Evolutionary conservation across 2,888 invertebrate genomes (phyloP).

Genomic region (Adelognathus sp.): DNA sequence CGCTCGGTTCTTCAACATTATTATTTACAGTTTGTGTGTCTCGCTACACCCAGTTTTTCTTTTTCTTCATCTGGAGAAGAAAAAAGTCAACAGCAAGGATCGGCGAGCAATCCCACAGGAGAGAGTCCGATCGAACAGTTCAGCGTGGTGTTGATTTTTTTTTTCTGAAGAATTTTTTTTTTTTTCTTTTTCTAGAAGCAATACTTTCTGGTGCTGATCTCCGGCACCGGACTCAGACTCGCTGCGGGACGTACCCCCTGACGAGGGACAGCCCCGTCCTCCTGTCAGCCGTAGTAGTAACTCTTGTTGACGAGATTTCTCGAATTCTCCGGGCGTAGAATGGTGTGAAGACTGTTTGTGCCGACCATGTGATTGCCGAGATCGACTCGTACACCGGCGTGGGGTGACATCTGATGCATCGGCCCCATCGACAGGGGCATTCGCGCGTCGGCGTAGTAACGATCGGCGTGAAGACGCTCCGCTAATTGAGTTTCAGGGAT

Average conservation of each 20-base stretch:
- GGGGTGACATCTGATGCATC: slow-evolving; percentile 65
- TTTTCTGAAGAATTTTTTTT: not conserved
- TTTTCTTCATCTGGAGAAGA: too few species aligned
- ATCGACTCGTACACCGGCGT: slow-evolving; percentile 75
- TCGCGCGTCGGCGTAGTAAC: slow-evolving; percentile 76
- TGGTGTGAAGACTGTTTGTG: slow-evolving; percentile 78
- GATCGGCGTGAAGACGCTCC: slow-evolving; percentile 76
- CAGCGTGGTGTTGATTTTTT: slow-evolving; percentile 8
- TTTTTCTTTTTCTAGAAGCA: slow-evolving; percentile 72
- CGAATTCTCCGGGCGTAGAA: slow-evolving; percentile 78
- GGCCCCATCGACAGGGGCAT: slow-evolving; percentile 75
- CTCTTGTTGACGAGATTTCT: slow-evolving; percentile 75
- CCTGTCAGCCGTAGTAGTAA: slow-evolving; percentile 89
- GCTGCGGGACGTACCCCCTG: slow-evolving; percentile 75
- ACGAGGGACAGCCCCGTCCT: slow-evolving; percentile 83
- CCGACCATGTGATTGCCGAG: slow-evolving; percentile 80
- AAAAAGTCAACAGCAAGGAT: slow-evolving; percentile 12
- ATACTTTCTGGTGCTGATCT: slow-evolving; percentile 79
- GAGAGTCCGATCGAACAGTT: slow-evolving; percentile 19
- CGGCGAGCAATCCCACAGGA: not conserved
- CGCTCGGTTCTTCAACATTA: slow-evolving; percentile 22
- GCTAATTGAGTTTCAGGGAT: slow-evolving; percentile 77
- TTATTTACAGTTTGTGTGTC: slow-evolving; percentile 53
- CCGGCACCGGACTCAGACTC: slow-evolving; percentile 77
- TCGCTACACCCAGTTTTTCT: slow-evolving; percentile 15